Evolutionary conservation across 2,797 vertebrate species (phyloP).

Genomic region (Sternotherus odoratus): DNA sequence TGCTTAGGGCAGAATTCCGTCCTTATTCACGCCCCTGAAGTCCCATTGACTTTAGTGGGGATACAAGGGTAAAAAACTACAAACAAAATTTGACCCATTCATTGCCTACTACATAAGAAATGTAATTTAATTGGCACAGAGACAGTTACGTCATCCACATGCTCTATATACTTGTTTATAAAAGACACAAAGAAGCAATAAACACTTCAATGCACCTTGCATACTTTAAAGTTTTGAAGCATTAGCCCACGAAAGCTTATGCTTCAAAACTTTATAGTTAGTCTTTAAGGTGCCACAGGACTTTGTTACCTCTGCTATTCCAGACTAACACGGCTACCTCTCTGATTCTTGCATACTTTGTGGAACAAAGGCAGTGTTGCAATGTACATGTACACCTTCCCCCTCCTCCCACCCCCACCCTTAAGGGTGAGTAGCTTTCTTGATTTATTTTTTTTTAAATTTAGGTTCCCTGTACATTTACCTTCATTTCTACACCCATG

Average conservation of each 20-base stretch:
- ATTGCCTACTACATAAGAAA: not conserved
- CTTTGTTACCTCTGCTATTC: too few relatives aligned
- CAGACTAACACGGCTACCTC: too few relatives aligned
- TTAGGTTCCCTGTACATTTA: not conserved
- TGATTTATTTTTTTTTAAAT: not conserved
- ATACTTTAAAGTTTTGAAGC: too few relatives aligned
- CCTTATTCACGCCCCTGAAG: not conserved
- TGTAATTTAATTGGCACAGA: too few relatives aligned
- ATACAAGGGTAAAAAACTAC: not conserved
- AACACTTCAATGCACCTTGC: not conserved
- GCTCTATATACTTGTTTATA: not conserved
- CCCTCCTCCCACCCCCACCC: too few relatives aligned
- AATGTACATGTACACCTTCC: not conserved
- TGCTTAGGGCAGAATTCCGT: not conserved
- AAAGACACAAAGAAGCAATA: not conserved
- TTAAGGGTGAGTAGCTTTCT: not conserved
- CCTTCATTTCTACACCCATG: not conserved
- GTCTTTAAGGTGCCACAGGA: too few relatives aligned
- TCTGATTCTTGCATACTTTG: not conserved
- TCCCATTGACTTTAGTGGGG: not conserved
- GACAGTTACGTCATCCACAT: not conserved
- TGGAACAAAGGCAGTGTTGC: not conserved
- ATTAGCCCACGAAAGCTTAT: too few relatives aligned
- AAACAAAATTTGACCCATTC: not conserved
- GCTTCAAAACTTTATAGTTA: too few relatives aligned